phyloP scores from a whole-genome alignment of 2,797 vertebrate genomes.

The Parotocinclus haroldoi region DNA sequence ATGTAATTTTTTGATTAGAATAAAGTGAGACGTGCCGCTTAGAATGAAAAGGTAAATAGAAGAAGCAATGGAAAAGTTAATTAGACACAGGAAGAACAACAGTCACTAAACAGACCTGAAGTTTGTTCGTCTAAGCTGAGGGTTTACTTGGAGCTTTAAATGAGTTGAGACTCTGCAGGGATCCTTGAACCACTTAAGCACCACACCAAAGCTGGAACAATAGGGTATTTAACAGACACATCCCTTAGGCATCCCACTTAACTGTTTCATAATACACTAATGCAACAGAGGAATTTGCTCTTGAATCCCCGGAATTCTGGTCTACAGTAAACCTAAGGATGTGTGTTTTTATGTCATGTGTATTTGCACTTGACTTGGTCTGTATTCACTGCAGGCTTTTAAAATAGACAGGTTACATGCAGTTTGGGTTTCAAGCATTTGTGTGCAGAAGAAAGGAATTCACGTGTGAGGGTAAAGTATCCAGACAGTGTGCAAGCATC shows the following conservation, averaged over 20 bases:
- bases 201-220: constrained; percentile 19
- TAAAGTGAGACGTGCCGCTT: constrained; percentile 32
- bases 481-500: background rate
- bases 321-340: background rate
- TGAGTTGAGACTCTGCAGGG: constrained; percentile 23
- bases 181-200: constrained; percentile 25
- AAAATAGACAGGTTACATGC: constrained; percentile 19
- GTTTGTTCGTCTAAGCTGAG: constrained; percentile 13
- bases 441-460: background rate
- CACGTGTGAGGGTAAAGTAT: constrained; percentile 7
- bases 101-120: constrained; percentile 18
- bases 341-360: no score
- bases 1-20: constrained; percentile 27
- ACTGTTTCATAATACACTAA: background rate
- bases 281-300: constrained; percentile 1
- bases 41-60: constrained; percentile 7
- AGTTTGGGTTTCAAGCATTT: background rate
- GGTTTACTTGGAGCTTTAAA: constrained; percentile 19
- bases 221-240: constrained; percentile 23
- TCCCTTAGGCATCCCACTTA: constrained; percentile 16
- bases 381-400: background rate
- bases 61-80: constrained; percentile 21
- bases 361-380: constrained; percentile 3
- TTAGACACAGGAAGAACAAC: constrained; percentile 14
- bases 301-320: constrained; percentile 3